Evolutionary conservation across 2,113 vertebrate genomes (phyloP), one percentile per base, ranked within the genome.

Genomic region (Laticauda colubrina): DNA sequence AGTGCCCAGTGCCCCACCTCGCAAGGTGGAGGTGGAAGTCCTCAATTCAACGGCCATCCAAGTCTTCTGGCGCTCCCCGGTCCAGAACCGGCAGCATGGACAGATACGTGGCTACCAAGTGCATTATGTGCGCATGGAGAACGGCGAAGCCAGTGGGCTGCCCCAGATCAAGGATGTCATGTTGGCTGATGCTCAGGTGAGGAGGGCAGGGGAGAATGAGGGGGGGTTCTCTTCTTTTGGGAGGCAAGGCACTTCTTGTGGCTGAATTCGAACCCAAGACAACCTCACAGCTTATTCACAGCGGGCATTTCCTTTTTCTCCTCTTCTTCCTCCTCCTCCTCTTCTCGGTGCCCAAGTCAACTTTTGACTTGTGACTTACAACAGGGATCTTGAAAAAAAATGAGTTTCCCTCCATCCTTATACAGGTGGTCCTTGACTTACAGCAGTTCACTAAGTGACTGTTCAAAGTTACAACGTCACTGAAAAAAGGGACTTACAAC

Each of bases 31-130:
- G 97, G 98, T 99, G 95, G 99, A 99, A 96, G 99, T 99, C 75
- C 97, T 99, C 21, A 99, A 99, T 97, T 98, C 99, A 18, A 99
- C 99, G 0, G 98, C 99, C 2, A 97, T 99, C 95, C 98, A 98
- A 94, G 99, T 99, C 96, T 98, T 98, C 97, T 99, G 99, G 99
- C 99, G 99, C 93, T 99, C 99, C 0, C 97, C 99, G 85, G 96
- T 97, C 85, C 98, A 98, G 43, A 99, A 98, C 96, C 98, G 98
- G 92, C 99, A 99, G 95, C 98, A 99, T 3, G 99, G 99, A 87
- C 99, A 99, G 97, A 99, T 99, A 94, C 99, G 99, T 10, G 99
- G 99, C 95, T 99, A 99, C 98, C 99, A 99, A 97, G 99, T 99
- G 94, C 99, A 99, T 97, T 99, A 99, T 0, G 98, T 99, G 0